Evolutionary conservation across 2,113 vertebrate species (phyloP).

Genomic region (Romanogobio albipinnatus): DNA sequence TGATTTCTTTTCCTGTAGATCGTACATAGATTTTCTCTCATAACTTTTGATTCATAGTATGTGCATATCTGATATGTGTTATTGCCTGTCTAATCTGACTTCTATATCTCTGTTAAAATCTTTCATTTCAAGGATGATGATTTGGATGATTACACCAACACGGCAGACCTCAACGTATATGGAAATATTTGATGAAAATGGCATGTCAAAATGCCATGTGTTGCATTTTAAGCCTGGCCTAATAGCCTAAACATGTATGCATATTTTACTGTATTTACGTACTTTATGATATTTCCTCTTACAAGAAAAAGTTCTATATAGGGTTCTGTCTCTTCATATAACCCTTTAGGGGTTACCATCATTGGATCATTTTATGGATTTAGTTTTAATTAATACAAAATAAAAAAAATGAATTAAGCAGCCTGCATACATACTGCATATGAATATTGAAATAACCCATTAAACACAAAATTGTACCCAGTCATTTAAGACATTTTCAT

Average conservation of each 20-base stretch:
- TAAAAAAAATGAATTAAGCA: too few species aligned
- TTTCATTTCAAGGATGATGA: background rate
- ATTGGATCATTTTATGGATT: too few species aligned
- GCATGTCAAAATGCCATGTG: background rate
- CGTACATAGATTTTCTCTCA: background rate
- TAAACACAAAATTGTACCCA: too few species aligned
- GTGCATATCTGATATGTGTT: background rate
- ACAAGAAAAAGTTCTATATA: too few species aligned
- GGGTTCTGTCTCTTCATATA: too few species aligned
- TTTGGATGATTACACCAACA: slow-evolving; percentile 27
- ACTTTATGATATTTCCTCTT: background rate
- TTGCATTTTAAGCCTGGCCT: background rate
- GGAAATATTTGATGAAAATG: slow-evolving; percentile 22
- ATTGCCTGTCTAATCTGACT: background rate
- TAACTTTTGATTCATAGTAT: background rate
- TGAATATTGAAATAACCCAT: too few species aligned
- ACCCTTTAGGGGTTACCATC: too few species aligned
- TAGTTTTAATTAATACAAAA: too few species aligned
- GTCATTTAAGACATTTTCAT: too few species aligned
- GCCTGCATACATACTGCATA: too few species aligned
- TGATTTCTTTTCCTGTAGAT: background rate
- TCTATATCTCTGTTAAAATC: background rate
- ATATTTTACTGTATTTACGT: background rate
- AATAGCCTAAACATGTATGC: background rate
- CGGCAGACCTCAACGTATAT: background rate